These are phyloP conservation scores for Phacellophora camtschatica DNA, from an alignment of 30 jellyfish, hydroid and myxozoan species.

Conservation along the genomic window DNA sequence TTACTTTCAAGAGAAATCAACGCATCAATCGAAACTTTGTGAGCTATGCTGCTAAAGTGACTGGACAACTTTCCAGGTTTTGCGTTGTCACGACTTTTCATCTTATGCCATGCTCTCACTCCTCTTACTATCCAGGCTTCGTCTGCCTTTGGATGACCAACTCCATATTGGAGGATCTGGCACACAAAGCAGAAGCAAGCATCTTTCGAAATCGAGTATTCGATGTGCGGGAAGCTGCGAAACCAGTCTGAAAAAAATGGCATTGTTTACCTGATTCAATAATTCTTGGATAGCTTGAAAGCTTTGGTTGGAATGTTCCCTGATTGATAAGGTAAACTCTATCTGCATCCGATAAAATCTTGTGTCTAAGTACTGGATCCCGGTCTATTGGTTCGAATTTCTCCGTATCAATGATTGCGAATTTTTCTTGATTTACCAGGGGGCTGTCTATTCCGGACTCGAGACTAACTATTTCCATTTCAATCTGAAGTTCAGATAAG, in stretches of 20 bases:
- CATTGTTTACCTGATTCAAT: constrained; percentile 19
- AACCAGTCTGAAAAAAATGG: constrained; percentile 32
- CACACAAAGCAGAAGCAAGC: constrained; percentile 33
- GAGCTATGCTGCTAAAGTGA: constrained; percentile 16
- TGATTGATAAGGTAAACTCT: too few species aligned
- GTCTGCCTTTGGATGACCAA: constrained; percentile 4
- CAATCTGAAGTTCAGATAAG: too few species aligned
- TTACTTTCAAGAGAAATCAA: too few species aligned
- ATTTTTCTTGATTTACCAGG: too few species aligned
- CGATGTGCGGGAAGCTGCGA: constrained; percentile 15
- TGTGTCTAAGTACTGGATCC: too few species aligned
- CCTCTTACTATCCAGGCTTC: constrained; percentile 2
- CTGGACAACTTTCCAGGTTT: constrained; percentile 1
- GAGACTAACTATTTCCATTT: too few species aligned
- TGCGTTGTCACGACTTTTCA: neutral
- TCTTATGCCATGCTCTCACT: constrained; percentile 24
- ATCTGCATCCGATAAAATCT: too few species aligned
- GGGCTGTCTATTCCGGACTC: too few species aligned
- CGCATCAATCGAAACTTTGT: constrained; percentile 12
- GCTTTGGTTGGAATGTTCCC: too few species aligned
- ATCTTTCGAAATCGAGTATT: constrained; percentile 3
- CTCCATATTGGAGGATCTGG: neutral
- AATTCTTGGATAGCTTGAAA: too few species aligned
- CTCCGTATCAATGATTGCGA: too few species aligned
- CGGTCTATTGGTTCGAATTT: too few species aligned